phyloP scores from a whole-genome alignment of 2,113 vertebrate genomes.

The Hydrochoerus hydrochaeris region DNA sequence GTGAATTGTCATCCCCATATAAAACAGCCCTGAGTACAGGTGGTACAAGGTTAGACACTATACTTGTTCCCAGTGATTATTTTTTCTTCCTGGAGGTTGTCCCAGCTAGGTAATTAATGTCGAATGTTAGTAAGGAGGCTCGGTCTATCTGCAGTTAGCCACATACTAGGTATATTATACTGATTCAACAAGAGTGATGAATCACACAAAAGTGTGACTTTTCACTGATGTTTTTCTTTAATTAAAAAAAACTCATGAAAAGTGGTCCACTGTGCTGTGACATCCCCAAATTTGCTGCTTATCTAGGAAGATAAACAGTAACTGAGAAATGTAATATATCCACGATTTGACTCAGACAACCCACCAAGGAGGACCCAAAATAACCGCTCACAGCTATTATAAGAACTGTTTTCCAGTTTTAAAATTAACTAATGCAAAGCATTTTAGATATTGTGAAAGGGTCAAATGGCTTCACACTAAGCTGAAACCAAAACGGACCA shows the following conservation, averaged over 20 bases:
- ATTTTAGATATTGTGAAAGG: neutral
- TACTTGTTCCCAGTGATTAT: neutral
- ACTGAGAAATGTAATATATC: neutral
- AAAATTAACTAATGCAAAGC: neutral
- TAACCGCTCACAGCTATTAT: neutral
- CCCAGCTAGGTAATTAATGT: neutral
- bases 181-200: neutral
- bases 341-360: neutral
- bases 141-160: neutral
- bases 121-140: neutral
- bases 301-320: neutral
- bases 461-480: neutral
- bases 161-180: neutral
- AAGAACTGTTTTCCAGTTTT: neutral
- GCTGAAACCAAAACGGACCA: neutral
- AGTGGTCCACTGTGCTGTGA: neutral
- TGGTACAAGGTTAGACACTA: neutral
- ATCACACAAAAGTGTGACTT: neutral
- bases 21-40: neutral
- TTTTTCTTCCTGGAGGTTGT: neutral
- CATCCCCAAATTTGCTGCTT: neutral
- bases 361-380: neutral
- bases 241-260: constrained; percentile 38
- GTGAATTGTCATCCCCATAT: neutral
- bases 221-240: neutral